phyloP scores from a whole-genome alignment of 37 sponge, comb jelly and placozoan species.

The Corticium candelabrum region DNA sequence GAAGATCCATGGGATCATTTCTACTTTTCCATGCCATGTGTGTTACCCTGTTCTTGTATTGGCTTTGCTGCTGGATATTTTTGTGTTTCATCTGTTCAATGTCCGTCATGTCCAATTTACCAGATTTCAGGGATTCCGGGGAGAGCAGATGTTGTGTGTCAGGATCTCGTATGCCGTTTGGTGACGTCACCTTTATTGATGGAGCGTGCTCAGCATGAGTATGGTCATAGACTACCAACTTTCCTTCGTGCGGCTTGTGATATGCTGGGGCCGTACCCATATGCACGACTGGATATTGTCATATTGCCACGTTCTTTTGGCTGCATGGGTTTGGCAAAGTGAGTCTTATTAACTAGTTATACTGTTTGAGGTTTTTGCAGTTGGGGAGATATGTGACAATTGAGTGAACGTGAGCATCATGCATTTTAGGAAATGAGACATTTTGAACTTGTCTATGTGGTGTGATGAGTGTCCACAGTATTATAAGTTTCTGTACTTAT shows the following conservation, averaged over 20 bases:
- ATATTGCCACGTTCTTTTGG: slow-evolving; percentile 16
- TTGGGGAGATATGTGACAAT: too few relatives aligned
- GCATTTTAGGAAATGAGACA: too few relatives aligned
- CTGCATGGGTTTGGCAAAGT: slow-evolving; percentile 17
- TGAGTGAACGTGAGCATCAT: too few relatives aligned
- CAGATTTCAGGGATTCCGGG: not conserved
- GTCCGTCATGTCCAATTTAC: not conserved
- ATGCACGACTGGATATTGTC: not conserved
- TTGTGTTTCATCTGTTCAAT: not conserved
- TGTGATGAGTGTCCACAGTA: too few relatives aligned
- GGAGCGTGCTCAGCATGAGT: not conserved
- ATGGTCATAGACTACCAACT: not conserved
- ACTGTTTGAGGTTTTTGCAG: too few relatives aligned
- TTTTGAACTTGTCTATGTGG: too few relatives aligned
- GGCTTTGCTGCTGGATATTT: not conserved
- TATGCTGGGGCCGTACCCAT: slow-evolving; percentile 7
- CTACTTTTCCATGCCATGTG: not conserved
- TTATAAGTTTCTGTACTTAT: too few relatives aligned
- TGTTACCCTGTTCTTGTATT: not conserved
- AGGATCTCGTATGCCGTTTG: too few relatives aligned
- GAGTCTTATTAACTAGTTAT: not conserved
- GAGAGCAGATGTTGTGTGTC: too few relatives aligned
- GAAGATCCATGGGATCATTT: not conserved
- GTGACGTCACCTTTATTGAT: not conserved
- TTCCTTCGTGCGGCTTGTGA: not conserved